Base-by-base conservation (phyloP, 2,888 invertebrate species). In the Metalampra italica region DNA sequence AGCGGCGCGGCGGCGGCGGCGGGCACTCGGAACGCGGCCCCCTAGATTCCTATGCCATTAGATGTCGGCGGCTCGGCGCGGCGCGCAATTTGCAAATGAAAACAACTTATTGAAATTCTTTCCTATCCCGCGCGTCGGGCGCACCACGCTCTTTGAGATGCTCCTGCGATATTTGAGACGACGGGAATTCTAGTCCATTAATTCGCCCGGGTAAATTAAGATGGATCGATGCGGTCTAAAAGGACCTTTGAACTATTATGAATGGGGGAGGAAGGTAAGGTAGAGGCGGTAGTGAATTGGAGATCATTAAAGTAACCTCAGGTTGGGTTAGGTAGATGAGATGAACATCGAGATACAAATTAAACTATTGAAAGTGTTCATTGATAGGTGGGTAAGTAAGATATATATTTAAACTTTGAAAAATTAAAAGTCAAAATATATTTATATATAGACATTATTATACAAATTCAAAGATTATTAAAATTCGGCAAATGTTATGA, bases 31-130 rank as follows among this genome's bases (percentile, higher is more conserved):
- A 66, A 66, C 71, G 76, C 78, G 71, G 71, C 68, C 68, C 72
- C 70, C 70, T 66, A 71, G 79, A 84, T 85, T 83, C 82, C 77
- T 78, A 82, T 85, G 83, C 83, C 83, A 86, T 86, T 87, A 87
- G 83, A 80, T 86, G 83, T 87, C 86, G 77, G n/a, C n/a, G n/a
- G n/a, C n/a, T n/a, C 22, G 22, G 71, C 71, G 76, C 68, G 77
- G 75, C 74, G 79, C 82, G 81, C 82, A 84, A 87, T 89, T 88
- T 87, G 87, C 86, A 85, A 89, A 89, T 87, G 86, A 87, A 87
- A 85, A 87, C 86, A 87, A 89, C 86, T 88, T 88, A 88, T 87
- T 88, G 88, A 87, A 89, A 88, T 89, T 88, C 87, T 82, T 86
- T 76, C 72, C 68, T 78, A 73, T 73, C 68, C 68, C 71, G 75